Evolutionary conservation across 2,113 vertebrate species (phyloP), one percentile per base, ranked within the genome.

Genomic region (Sclerurus mexicanus): DNA sequence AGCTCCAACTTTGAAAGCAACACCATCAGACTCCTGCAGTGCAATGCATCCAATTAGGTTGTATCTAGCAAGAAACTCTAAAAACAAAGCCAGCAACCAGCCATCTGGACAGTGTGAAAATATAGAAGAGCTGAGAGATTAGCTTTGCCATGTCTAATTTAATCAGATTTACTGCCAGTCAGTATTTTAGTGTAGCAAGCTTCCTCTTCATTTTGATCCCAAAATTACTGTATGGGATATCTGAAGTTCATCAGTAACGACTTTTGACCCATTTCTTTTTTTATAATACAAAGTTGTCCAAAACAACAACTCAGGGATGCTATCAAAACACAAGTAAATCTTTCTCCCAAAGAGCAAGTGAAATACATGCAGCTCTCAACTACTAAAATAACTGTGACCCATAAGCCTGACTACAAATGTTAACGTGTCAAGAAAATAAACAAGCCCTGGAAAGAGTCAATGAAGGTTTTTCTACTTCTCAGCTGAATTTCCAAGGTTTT

Each of bases 21-120:
- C 22, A 22, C 39, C 3, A 40, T 40, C 66, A 94, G 62, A 33
- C 39, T 71, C 47, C 40, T 11, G 71, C 58, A 82, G 52, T 18
- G 56, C 66, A 64, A 44, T 25, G 49, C 52, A 67, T 52, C 80
- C 74, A 64, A 49, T 69, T 72, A 59, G 2, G 28, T 9, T 55
- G 12, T 24, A 31, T 49, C 62, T 75, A 74, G 64, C 35, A 67
- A 93, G 84, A 72, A 92, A 63, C 31, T 90, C 80, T 60, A 72
- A 82, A 89, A 95, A 52, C 64, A 89, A 77, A 93, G 86, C 46
- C 55, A 92, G 50, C 68, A 92, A 81, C 52, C 87, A 92, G 53
- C 89, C 94, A 97, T 92, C 93, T 95, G 94, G 89, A 85, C 52
- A 85, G 91, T 35, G 58, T 81, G 80, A 92, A 95, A 90, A 92